These are phyloP conservation scores for Drosophila tanythrix DNA, from an alignment of 2,888 invertebrate genomes.

Conservation along the genomic window DNA sequence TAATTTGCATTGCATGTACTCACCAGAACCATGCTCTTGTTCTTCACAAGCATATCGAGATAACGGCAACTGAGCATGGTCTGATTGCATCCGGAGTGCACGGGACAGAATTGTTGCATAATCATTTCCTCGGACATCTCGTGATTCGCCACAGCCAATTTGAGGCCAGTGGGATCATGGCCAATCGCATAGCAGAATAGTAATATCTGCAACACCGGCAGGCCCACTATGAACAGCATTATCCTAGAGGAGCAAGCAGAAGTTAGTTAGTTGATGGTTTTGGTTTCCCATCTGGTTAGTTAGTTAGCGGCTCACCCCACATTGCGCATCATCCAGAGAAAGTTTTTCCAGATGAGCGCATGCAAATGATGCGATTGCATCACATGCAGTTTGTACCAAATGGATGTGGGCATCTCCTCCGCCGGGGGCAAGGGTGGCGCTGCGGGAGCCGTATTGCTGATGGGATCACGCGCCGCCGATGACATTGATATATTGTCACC, in stretches of 20 bases:
- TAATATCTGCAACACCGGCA: conserved; percentile 94
- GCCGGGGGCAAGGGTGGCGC: conserved; percentile 90
- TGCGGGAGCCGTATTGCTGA: conserved; percentile 86
- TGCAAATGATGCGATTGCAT: conserved; percentile 90
- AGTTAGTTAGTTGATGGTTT: conserved; percentile 28
- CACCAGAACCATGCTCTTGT: conserved; percentile 89
- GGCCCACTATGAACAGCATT: conserved; percentile 92
- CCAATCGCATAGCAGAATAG: conserved; percentile 95
- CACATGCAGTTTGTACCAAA: conserved; percentile 87
- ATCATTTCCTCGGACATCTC: conserved; percentile 87
- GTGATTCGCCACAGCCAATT: conserved; percentile 92
- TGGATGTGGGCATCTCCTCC: conserved; percentile 86
- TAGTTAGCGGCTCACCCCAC: conserved; percentile 87
- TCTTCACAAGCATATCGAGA: conserved; percentile 89
- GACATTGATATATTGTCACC: conserved; percentile 93
- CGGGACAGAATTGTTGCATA: conserved; percentile 85
- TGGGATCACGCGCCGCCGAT: conserved; percentile 89
- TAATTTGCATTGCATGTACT: conserved; percentile 84
- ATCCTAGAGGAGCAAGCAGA: conserved; percentile 86
- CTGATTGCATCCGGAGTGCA: conserved; percentile 87
- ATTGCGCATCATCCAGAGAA: conserved; percentile 94
- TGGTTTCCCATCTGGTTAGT: conserved; percentile 1
- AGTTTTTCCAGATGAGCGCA: conserved; percentile 95
- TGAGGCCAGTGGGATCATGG: conserved; percentile 92
- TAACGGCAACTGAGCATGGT: conserved; percentile 91